Base-by-base conservation (phyloP, 2,113 vertebrate species). In the Gnathonemus echidnorhynchus region DNA sequence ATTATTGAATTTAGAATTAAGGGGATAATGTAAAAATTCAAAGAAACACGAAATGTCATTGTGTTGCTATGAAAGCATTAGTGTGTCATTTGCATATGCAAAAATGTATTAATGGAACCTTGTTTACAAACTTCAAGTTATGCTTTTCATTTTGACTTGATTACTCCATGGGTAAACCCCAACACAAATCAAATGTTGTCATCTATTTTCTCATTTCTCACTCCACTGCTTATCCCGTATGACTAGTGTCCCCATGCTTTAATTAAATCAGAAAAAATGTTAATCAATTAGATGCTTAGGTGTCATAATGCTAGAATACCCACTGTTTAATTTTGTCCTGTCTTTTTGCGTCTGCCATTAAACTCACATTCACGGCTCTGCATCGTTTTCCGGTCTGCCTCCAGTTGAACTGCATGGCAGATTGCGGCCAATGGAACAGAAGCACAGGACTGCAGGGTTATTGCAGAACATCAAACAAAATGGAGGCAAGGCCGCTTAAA, bases 241-340 rank as follows among this genome's bases (percentile, higher is more conserved):
- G n/a, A 87, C 86, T 87, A 53, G 48, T 87, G 86, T 87, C 27
- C n/a, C 27, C 19, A 48, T 48, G 39, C 80, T 87, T 53, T 87
- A 53, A 87, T 87, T 52, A 27, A 87, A 53, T 87, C n/a, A 53
- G 27, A 31, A 53, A 52, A 53, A 53, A 46, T 50, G 84, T 86
- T 86, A 49, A 77, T 77, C 70, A 77, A 77, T 77, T 77, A 77
- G 48, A 53, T 87, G 86, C 50, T 48, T 35, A 31, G 27, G 31
- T 53, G 27, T 87, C 46, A 49, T 52, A 50, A 27, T 84, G 19
- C 8, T 24, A 48, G 45, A 84, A 48, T 48, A 84, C 42, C n/a
- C 50, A 53, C 7, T 87, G 48, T 87, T 87, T 87, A 9, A 87
- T 87, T 53, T 87, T 53, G 11, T 53, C 50, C 39, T 48, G 80